Base-by-base conservation (phyloP, 2,113 vertebrate genomes). In the Xiphorhynchus elegans region DNA sequence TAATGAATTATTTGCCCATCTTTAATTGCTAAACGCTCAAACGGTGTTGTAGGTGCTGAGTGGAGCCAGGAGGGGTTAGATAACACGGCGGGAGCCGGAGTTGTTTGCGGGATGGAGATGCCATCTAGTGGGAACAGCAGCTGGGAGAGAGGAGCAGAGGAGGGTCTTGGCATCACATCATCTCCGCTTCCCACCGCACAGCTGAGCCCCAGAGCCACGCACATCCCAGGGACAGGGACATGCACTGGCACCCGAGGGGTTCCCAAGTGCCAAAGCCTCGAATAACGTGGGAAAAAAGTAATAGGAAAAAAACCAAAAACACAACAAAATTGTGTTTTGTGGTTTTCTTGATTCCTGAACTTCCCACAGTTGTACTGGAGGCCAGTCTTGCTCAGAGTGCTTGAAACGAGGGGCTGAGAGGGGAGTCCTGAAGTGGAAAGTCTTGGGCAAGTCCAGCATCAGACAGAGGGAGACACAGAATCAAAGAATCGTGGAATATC, bases 81-180 rank as follows among this genome's bases (percentile, higher is more conserved):
- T 70, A 89, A 29, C 18, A 7, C 29, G 4, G 1, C 1, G 19
- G 53, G 53, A 87, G 47, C n/a, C 1, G 44, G 40, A 25, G 55
- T 7, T 8, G 77, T 91, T 58, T 39, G 91, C 53, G 50, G 95
- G 74, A 28, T 13, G 4, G 92, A 97, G 93, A 90, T 96, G 97
- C 96, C 97, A 97, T 85, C 97, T 97, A 96, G 96, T 92, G 97
- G 97, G 79, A 89, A 13, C 6, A 31, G 59, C 58, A 37, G 53
- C 33, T 7, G 35, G 62, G 40, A 60, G 3, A 19, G 69, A 39
- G 60, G 31, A 1, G 76, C 21, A 46, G 10, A 46, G 39, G 56
- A 17, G 13, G 24, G 33, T 44, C 44, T 84, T 5, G 59, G 56
- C 40, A 24, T 8, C 23, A 13, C 66, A n/a, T 1, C 26, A 7